Base-by-base conservation (phyloP, 2,888 invertebrate species). In the Ephialtes manifestator region DNA sequence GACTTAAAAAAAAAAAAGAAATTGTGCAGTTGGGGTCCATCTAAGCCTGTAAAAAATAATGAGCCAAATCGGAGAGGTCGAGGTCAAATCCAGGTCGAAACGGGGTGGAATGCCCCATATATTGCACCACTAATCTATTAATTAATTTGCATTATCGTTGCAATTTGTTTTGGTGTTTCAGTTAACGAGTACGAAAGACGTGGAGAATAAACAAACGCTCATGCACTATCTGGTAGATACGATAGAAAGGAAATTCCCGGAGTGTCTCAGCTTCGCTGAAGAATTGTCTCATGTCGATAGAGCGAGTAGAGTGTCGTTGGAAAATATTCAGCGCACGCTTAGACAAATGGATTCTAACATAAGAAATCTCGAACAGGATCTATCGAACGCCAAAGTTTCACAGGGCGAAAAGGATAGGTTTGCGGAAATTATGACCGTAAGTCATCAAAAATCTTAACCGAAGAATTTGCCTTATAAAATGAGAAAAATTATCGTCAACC, bases 261-360 rank as follows among this genome's bases (percentile, higher is more conserved):
- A 99, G 74, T 96, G 97, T 31, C 93, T 98, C 15, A 96, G 94
- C 79, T 99, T 99, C 91, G 95, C 96, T 0, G 98, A 98, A 88
- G 99, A 99, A 92, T 95, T 99, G 93, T 96, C 97, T 2, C 99
- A 99, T 92, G 96, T 99, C 15, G 98, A 98, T 93, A 96, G 97
- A 91, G 99, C 99, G 28, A 97, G 98, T 39, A 95, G 97, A 0
- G 97, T 98, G 0, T 98, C 98, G 0, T 95, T 97, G 93, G 98
- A 98, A 93, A 96, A 96, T 83, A 96, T 98, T 58, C 97, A 97
- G 91, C 97, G 98, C 90, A 95, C 97, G 0, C 94, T 98, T 88
- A 96, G 97, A 89, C 97, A 97, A 92, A 99, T 99, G 98, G 98
- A 98, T 90, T 96, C 96, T 70, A 97, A 97, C 88, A 96, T 99